Conservation (phyloP, 2,113 vertebrate genomes). For the Stegastes partitus region DNA sequence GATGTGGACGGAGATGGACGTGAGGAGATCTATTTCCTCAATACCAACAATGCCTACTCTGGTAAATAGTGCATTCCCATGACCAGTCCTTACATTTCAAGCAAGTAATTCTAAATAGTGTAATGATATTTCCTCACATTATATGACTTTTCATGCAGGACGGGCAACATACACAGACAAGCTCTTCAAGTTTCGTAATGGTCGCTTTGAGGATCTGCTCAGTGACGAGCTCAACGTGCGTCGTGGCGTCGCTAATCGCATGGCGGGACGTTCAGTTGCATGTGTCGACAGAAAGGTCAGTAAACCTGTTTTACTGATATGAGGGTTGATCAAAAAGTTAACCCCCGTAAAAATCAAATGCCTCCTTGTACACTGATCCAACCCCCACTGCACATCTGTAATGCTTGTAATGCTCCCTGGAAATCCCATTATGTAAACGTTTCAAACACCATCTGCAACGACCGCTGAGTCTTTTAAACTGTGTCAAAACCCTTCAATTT, state of each 20-base stretch:
- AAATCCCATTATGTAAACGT: no score
- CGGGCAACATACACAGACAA: slow-evolving; percentile 94
- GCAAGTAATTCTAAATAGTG: neutral
- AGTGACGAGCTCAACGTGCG: slow-evolving; percentile 90
- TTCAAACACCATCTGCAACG: no score
- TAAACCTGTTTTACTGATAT: neutral
- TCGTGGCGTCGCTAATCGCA: slow-evolving; percentile 88
- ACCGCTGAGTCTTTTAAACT: no score
- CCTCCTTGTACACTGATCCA: no score
- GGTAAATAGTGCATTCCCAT: slow-evolving; percentile 86
- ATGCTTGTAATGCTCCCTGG: no score
- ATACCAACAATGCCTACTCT: slow-evolving; percentile 97
- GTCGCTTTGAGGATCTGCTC: slow-evolving; percentile 94
- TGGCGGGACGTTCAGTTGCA: slow-evolving; percentile 94
- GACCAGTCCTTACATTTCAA: neutral
- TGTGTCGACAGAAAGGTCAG: slow-evolving; percentile 94
- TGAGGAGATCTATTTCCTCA: slow-evolving; percentile 98
- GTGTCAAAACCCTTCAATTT: no score
- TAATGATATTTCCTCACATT: neutral
- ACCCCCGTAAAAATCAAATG: no score
- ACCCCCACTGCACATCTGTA: no score
- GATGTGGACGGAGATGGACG: slow-evolving; percentile 95
- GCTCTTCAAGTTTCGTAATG: slow-evolving; percentile 94
- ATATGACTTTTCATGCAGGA: slow-evolving; percentile 79
- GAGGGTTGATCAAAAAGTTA: no score